Conservation (phyloP, 92 coral and sea anemone genomes). For the Zoanthus solanderi region DNA sequence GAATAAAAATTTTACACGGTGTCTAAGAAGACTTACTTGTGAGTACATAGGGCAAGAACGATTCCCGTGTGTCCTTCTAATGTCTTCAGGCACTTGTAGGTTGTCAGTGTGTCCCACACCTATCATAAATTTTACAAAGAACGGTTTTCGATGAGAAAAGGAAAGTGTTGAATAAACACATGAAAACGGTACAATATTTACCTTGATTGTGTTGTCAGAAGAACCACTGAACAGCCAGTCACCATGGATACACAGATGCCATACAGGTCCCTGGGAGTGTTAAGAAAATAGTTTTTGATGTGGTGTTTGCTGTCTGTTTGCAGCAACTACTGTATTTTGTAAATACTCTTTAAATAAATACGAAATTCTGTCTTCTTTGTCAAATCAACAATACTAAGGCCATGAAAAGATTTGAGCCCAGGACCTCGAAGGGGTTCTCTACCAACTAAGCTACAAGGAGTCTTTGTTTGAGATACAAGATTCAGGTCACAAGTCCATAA, state of each 20-base stretch:
- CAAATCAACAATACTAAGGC: too few species aligned
- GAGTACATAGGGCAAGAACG: constrained; percentile 92
- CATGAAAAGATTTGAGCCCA: too few species aligned
- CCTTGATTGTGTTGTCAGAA: constrained; percentile 98
- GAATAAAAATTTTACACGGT: background rate
- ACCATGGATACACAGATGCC: constrained; percentile 97
- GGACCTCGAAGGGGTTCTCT: too few species aligned
- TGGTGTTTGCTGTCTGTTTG: too few species aligned
- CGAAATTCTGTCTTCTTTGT: too few species aligned
- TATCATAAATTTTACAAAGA: constrained; percentile 24
- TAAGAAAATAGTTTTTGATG: background rate
- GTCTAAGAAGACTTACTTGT: constrained; percentile 76
- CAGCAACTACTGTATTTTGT: too few species aligned
- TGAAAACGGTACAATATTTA: background rate
- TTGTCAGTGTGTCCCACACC: constrained; percentile 99
- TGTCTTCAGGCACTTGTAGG: constrained; percentile 96
- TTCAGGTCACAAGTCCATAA: too few species aligned
- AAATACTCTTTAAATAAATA: too few species aligned
- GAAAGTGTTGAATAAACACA: background rate
- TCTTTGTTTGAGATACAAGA: too few species aligned
- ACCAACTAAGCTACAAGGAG: too few species aligned
- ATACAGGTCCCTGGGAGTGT: constrained; percentile 89
- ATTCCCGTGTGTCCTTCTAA: constrained; percentile 97
- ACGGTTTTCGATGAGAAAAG: background rate
- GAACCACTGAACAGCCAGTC: constrained; percentile 99